phyloP scores from a whole-genome alignment of 1,140 invertebrate species.

The Drosophila eugracilis region DNA sequence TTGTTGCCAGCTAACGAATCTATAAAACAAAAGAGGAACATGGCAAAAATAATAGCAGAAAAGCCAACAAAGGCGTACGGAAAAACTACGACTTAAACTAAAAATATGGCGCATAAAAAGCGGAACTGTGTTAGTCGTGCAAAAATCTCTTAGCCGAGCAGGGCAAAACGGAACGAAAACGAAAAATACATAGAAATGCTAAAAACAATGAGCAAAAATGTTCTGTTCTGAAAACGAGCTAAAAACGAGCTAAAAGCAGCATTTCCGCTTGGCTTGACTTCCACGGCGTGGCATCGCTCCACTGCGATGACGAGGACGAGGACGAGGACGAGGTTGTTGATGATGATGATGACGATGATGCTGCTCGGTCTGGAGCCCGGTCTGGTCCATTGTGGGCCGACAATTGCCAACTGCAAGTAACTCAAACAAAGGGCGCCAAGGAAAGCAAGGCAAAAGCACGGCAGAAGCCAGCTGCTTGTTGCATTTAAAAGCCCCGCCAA shows the following conservation, averaged over 20 bases:
- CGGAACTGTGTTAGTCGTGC: constrained; percentile 73
- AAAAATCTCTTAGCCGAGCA: constrained; percentile 54
- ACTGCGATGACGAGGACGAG: constrained; percentile 10
- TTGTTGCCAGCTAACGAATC: constrained; percentile 73
- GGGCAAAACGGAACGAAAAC: constrained; percentile 30
- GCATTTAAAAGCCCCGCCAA: constrained; percentile 69
- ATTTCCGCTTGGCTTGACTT: constrained; percentile 81
- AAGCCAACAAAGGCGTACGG: constrained; percentile 21
- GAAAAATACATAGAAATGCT: constrained; percentile 40
- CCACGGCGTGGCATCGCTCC: constrained; percentile 47
- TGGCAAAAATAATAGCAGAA: constrained; percentile 37
- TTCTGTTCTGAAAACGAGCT: constrained; percentile 66
- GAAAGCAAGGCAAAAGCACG: constrained; percentile 52
- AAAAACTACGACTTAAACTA: constrained; percentile 38
- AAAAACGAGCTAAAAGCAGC: constrained; percentile 80
- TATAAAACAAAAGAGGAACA: constrained; percentile 55
- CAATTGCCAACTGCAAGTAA: constrained; percentile 68
- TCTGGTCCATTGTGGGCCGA: constrained; percentile 54
- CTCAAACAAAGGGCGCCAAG: constrained; percentile 65
- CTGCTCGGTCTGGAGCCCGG: constrained; percentile 23
- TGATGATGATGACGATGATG: constrained; percentile 24
- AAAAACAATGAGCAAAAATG: constrained; percentile 41
- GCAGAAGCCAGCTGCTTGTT: constrained; percentile 61
- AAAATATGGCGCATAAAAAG: constrained; percentile 65
- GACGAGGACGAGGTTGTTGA: constrained; percentile 5